phyloP scores from a whole-genome alignment of 2,797 vertebrate species.

The Tarsius wallacei region DNA sequence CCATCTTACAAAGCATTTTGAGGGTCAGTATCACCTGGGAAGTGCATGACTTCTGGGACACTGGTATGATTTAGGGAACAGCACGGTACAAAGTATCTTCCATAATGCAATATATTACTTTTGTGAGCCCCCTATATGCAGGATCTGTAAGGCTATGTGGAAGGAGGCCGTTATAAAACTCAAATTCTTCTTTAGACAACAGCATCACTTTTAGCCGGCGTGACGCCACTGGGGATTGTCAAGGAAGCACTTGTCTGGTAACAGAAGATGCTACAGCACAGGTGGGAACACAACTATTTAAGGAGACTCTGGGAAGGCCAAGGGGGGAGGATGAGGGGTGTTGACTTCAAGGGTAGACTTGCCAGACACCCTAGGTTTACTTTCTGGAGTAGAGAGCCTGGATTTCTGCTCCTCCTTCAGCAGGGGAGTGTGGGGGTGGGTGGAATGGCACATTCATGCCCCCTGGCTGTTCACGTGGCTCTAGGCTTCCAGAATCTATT shows the following conservation, averaged over 20 bases:
- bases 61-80: slow-evolving; percentile 29
- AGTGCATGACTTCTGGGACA: not conserved
- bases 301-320: not conserved
- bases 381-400: not conserved
- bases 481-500: not conserved
- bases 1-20: not conserved
- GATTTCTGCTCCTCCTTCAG: not conserved
- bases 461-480: not conserved
- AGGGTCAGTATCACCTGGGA: not conserved
- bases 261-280: fast-evolving
- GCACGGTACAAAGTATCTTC: slow-evolving; percentile 37
- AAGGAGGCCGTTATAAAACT: not conserved
- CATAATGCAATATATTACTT: not conserved
- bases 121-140: slow-evolving; percentile 1
- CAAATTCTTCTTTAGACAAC: not conserved
- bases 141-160: slow-evolving; percentile 66
- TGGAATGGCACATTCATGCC: fast-evolving
- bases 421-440: not conserved
- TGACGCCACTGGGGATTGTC: not conserved
- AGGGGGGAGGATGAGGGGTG: not conserved
- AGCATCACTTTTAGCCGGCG: not conserved
- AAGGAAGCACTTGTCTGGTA: not conserved
- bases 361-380: not conserved
- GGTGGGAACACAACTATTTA: not conserved
- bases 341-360: not conserved